Percentiles rank a stretch among this genome's conserved stretches.
Evolutionary conservation across 2,113 vertebrate genomes (phyloP).

Genomic region (Chitala chitala): DNA sequence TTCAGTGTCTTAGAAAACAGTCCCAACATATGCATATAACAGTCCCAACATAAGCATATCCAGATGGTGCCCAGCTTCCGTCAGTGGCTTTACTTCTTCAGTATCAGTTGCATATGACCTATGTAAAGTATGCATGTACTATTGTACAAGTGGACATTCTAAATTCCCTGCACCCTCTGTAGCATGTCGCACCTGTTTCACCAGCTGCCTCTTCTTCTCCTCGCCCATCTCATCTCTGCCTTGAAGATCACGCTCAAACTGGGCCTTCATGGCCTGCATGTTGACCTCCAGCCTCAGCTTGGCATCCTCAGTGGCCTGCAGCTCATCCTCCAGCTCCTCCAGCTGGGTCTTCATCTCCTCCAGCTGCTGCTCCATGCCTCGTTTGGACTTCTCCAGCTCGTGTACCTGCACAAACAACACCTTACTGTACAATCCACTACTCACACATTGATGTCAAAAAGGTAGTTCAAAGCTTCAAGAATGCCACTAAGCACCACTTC

Average conservation of each 20-base stretch:
- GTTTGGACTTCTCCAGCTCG: constrained; percentile 91
- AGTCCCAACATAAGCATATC: too few species aligned
- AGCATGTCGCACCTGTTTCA: constrained; percentile 72
- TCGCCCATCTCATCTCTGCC: constrained; percentile 89
- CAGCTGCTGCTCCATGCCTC: constrained; percentile 89
- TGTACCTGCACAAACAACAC: constrained; percentile 69
- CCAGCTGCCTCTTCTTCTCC: constrained; percentile 88
- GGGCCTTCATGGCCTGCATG: constrained; percentile 93
- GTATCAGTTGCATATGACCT: too few species aligned
- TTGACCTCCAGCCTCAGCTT: constrained; percentile 96
- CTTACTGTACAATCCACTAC: neutral
- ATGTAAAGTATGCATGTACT: too few species aligned
- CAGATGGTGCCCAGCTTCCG: too few species aligned
- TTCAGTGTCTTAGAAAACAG: too few species aligned
- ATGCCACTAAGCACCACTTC: neutral
- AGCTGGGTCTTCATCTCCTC: constrained; percentile 92
- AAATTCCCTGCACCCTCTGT: too few species aligned
- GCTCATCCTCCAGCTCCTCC: constrained; percentile 94
- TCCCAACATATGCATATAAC: too few species aligned
- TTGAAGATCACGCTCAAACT: constrained; percentile 90
- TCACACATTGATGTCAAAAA: neutral
- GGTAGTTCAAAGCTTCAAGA: neutral
- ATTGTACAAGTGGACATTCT: too few species aligned
- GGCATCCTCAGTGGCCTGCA: constrained; percentile 93
- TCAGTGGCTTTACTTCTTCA: too few species aligned